A percentile compares a stretch with the other conserved stretches of the same genome.
These are phyloP conservation scores for Apamea epomidion DNA, from an alignment of 2,888 invertebrate genomes.

Conservation along the genomic window DNA sequence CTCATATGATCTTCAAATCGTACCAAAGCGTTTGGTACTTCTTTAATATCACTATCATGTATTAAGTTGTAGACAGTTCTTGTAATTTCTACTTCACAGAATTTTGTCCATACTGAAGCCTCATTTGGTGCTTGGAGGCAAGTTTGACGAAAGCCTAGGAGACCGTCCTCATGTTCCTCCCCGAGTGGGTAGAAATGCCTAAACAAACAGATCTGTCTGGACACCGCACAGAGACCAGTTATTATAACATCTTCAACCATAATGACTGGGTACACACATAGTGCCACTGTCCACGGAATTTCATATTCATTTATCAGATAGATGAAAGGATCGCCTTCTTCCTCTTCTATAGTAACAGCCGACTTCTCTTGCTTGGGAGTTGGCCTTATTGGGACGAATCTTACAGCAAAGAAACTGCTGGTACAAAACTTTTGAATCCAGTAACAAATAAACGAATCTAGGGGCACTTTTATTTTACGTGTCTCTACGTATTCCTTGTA, in stretches of 20 bases:
- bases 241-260: slow-evolving; percentile 91
- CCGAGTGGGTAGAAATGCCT: slow-evolving; percentile 63
- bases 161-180: slow-evolving; percentile 84
- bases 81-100: slow-evolving; percentile 96
- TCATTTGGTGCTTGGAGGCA: slow-evolving; percentile 96
- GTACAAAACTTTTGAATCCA: slow-evolving; percentile 91
- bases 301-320: slow-evolving; percentile 74
- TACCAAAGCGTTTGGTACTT: slow-evolving; percentile 93
- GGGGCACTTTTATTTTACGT: slow-evolving; percentile 76
- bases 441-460: slow-evolving; percentile 92
- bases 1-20: slow-evolving; percentile 96
- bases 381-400: slow-evolving; percentile 80
- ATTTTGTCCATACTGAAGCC: slow-evolving; percentile 96
- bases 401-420: slow-evolving; percentile 82
- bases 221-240: slow-evolving; percentile 94
- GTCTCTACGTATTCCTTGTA: slow-evolving; percentile 68
- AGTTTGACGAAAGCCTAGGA: slow-evolving; percentile 95
- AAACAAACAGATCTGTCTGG: slow-evolving; percentile 81
- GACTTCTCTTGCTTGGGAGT: slow-evolving; percentile 61
- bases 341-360: slow-evolving; percentile 74
- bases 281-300: slow-evolving; percentile 86
- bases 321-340: slow-evolving; percentile 68
- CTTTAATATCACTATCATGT: slow-evolving; percentile 62
- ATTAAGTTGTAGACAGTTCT: slow-evolving; percentile 89
- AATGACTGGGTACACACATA: slow-evolving; percentile 92